Conservation (phyloP, 2,113 vertebrate species). For the Nettapus auritus region DNA sequence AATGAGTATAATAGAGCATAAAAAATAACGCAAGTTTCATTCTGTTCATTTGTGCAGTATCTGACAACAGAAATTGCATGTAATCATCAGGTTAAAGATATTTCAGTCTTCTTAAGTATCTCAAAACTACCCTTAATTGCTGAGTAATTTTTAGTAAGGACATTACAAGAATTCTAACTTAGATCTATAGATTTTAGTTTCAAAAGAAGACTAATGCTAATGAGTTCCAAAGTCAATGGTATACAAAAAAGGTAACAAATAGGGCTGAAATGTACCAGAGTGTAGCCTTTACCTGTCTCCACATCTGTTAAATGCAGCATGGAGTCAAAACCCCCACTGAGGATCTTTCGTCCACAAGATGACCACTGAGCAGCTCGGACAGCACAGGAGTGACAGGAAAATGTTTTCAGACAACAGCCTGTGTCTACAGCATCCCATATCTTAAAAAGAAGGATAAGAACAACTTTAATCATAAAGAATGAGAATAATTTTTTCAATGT, state of each 20-base stretch:
- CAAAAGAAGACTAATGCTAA: neutral
- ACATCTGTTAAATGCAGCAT: slow-evolving; percentile 86
- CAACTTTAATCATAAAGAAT: neutral
- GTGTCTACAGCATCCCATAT: slow-evolving; percentile 92
- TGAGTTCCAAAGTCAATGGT: neutral
- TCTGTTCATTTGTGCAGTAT: neutral
- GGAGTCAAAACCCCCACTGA: slow-evolving; percentile 94
- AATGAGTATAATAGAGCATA: neutral
- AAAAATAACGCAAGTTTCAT: neutral
- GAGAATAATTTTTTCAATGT: neutral
- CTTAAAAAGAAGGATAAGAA: slow-evolving; percentile 72
- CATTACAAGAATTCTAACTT: neutral
- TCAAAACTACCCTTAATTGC: neutral
- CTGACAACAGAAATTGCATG: neutral
- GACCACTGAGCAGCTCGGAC: slow-evolving; percentile 91
- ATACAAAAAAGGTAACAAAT: neutral
- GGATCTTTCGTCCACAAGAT: slow-evolving; percentile 85
- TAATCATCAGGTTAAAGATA: neutral
- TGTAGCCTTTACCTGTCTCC: slow-evolving; percentile 85
- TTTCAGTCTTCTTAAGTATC: neutral
- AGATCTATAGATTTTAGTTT: neutral
- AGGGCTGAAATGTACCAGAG: neutral
- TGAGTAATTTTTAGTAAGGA: neutral
- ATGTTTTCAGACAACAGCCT: slow-evolving; percentile 86
- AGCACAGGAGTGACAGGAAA: slow-evolving; percentile 82